Conservation (phyloP, 2,797 vertebrate genomes). For the Myoxocephalus aenaeus region DNA sequence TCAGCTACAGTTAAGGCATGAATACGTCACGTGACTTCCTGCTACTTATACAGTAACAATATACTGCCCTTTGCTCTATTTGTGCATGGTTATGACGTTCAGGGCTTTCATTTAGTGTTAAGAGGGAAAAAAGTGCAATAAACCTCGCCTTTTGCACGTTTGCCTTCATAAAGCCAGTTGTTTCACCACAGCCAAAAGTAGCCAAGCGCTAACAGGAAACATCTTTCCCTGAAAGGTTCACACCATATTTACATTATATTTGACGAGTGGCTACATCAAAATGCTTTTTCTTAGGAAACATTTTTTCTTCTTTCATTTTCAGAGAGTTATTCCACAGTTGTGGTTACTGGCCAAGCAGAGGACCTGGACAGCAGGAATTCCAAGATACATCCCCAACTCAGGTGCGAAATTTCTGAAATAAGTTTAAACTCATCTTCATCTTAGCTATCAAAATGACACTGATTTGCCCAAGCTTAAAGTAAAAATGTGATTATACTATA, state of each 20-base stretch:
- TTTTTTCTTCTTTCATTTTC: conserved; percentile 11
- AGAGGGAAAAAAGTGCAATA: not conserved
- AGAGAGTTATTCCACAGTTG: conserved; percentile 78
- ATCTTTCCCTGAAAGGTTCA: not conserved
- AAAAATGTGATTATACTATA: not conserved
- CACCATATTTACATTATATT: not conserved
- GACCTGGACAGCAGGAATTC: conserved; percentile 78
- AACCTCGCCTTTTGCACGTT: too few species aligned
- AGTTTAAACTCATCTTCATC: not conserved
- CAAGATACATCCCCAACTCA: conserved; percentile 84
- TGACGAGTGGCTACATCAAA: not conserved
- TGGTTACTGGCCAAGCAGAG: conserved; percentile 84
- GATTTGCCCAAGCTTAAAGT: not conserved
- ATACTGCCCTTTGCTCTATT: not conserved
- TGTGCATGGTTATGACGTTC: not conserved
- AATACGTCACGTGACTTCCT: not conserved
- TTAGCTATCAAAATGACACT: not conserved
- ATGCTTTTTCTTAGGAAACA: not conserved
- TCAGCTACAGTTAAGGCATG: not conserved
- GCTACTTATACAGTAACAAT: not conserved
- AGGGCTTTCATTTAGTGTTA: not conserved
- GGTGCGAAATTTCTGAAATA: conserved; percentile 54
- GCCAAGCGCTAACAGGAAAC: too few species aligned
- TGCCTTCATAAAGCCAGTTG: not conserved
- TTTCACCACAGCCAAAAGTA: not conserved